Evolutionary conservation across 2,113 vertebrate genomes (phyloP), one percentile per base, ranked within the genome.

Genomic region (Setophaga kirtlandii): DNA sequence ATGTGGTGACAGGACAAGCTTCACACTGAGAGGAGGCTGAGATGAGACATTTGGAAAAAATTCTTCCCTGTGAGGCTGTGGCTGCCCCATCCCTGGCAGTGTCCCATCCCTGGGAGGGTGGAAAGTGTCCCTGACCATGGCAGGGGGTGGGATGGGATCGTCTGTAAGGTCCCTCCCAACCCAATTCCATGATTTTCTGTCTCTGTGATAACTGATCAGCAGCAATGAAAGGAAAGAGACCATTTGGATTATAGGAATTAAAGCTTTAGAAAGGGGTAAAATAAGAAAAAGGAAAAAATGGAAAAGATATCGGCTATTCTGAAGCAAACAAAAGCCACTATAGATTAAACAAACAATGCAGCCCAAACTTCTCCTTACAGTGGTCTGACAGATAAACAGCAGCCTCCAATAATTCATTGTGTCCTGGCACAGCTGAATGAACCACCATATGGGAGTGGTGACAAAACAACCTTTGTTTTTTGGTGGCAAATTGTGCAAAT

Each of bases 281-380:
- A 85, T 79, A 95, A 94, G 77, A 52, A 71, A 75, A 91, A 70
- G 13, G 46, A 2, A 30, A 24, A 19, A 70, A 70, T 3, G 33
- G 56, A 67, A 92, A 59, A 91, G n/a, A 68, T 69, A 91, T 25
- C 4, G 15, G 12, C 82, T 33, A 7, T 77, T 79, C 71, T n/a
- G 59, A 47, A 64, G 92, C 75, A 70, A 96, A 91, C 82, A 96
- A 91, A 96, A 94, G 82, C 24, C 25, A 8, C 71, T 8, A 13
- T 11, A 76, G 84, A 83, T 91, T 60, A 85, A 89, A 86, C 60
- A 79, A 91, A 77, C 87, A 95, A 80, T 27, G 70, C 50, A 46
- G 47, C 75, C 77, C 60, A 5, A 78, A 78, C 41, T 78, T 76
- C 68, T 65, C 94, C 55, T 87, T 53, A 5, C 58, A 19, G 89